phyloP scores from a whole-genome alignment of 2,888 invertebrate genomes.

The Drosophila neutralis region DNA sequence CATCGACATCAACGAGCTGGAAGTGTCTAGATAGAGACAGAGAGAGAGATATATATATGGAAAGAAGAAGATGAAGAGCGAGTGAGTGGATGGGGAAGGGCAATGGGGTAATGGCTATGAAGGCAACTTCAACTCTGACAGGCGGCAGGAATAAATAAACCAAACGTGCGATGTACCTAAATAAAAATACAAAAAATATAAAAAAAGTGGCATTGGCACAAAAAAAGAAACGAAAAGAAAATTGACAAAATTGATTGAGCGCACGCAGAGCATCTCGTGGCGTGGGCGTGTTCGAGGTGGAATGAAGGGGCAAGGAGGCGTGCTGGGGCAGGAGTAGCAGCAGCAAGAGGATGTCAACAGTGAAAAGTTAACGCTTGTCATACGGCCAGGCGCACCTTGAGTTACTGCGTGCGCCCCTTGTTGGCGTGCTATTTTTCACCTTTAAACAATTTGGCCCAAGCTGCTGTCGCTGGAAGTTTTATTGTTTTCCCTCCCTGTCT shows the following conservation, averaged over 20 bases:
- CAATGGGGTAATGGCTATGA: slow-evolving; percentile 49
- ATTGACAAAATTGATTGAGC: slow-evolving; percentile 77
- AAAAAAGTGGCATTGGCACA: slow-evolving; percentile 23
- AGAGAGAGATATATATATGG: neutral
- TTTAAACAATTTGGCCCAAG: slow-evolving; percentile 58
- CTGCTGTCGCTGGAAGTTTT: slow-evolving; percentile 36
- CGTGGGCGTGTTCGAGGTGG: neutral
- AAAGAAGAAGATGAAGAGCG: neutral
- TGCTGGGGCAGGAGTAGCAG: neutral
- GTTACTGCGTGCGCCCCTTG: slow-evolving; percentile 18
- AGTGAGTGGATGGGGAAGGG: neutral
- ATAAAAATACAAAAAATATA: slow-evolving; percentile 21
- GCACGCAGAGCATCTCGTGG: slow-evolving; percentile 39
- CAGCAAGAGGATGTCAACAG: slow-evolving; percentile 45
- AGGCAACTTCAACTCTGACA: slow-evolving; percentile 52
- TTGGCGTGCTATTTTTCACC: slow-evolving; percentile 58
- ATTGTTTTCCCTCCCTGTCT: slow-evolving; percentile 41
- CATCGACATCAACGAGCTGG: slow-evolving; percentile 36
- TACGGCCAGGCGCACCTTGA: slow-evolving; percentile 41
- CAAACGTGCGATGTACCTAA: slow-evolving; percentile 54
- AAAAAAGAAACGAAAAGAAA: slow-evolving; percentile 44
- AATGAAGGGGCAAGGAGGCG: neutral
- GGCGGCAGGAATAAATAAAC: slow-evolving; percentile 60
- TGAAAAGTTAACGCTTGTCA: slow-evolving; percentile 66
- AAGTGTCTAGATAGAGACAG: neutral